These are phyloP conservation scores for Smittia sp. DNA, from an alignment of 2,888 invertebrate species.

Conservation along the genomic window DNA sequence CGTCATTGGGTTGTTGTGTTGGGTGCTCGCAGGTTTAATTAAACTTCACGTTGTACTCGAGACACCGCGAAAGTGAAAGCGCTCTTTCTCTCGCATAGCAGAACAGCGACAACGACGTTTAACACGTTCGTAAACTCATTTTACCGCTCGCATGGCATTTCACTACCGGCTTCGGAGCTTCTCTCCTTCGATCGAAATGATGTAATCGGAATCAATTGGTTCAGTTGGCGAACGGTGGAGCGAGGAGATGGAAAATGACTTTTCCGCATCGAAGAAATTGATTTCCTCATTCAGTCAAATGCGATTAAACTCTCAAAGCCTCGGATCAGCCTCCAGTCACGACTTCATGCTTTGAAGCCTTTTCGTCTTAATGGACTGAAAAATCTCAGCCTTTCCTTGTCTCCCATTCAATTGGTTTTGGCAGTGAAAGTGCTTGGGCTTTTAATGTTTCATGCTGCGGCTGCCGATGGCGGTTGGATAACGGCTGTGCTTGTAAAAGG, in stretches of 20 bases:
- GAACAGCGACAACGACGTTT: not conserved
- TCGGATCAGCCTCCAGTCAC: not conserved
- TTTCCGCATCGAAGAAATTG: too few species aligned
- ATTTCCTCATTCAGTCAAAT: not conserved
- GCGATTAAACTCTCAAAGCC: not conserved
- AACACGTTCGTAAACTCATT: not conserved
- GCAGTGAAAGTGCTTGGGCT: slow-evolving; percentile 20
- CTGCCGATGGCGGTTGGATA: slow-evolving; percentile 13
- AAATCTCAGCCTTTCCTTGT: not conserved
- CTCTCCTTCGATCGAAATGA: not conserved
- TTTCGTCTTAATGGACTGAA: not conserved
- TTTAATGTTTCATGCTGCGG: not conserved
- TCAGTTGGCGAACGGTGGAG: not conserved
- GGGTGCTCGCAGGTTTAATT: slow-evolving; percentile 6
- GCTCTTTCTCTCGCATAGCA: not conserved
- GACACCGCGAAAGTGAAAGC: slow-evolving; percentile 20
- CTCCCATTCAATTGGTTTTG: slow-evolving; percentile 13
- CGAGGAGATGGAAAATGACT: too few species aligned
- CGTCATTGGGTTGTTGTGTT: slow-evolving; percentile 4
- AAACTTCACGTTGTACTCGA: slow-evolving; percentile 24
- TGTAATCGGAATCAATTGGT: not conserved
- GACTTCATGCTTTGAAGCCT: not conserved
- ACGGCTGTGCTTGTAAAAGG: slow-evolving; percentile 5
- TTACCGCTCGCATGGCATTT: not conserved
- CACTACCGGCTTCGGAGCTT: not conserved